Base-by-base conservation (phyloP, 2,797 vertebrate species). In the Myoxocephalus aenaeus region DNA sequence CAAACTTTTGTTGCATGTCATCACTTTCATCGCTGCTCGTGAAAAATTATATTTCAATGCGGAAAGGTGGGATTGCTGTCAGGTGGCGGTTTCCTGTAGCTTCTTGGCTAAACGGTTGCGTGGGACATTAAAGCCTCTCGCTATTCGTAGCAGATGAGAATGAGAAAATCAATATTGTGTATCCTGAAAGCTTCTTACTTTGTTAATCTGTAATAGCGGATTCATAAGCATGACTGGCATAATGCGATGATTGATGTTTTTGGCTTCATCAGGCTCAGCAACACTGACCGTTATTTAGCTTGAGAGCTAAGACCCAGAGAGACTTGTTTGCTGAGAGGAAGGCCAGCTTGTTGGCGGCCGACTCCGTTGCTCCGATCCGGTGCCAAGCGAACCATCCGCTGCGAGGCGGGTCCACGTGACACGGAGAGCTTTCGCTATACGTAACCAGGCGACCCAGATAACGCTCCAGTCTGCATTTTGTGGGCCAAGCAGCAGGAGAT, bases 401-500 rank as follows among this genome's bases (percentile, higher is more conserved):
- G 73, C 27, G 6, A 29, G 68, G 59, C 58, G 72, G 63, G 66
- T 86, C 86, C 89, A 92, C 54, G 80, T 91, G 89, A 87, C 73
- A 78, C 34, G 58, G 63, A 58, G 9, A 65, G 76, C 18, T 3
- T 68, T 64, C 42, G 22, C 77, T 62, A 34, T 34, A 81, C 18
- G 66, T 80, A 89, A 80, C 81, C 83, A 73, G 78, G 82, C 81
- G 86, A 92, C 92, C 92, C 90, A 94, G 86, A 90, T 91, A 93
- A 29, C 5, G 3, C 64, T 88, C 67, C 77, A 65, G 81, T 80
- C 83, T 74, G 81, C 65, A 42, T 77, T 93, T 94, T 87, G 57
- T 94, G 91, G 92, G 92, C 81, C 94, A 90, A 84, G 89, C 77
- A 46, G 90, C 92, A 92, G 79, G 94, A 94, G 92, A 94, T 86